Conservation (phyloP, 2,888 invertebrate genomes). For the Microctonus aethiopoides region DNA sequence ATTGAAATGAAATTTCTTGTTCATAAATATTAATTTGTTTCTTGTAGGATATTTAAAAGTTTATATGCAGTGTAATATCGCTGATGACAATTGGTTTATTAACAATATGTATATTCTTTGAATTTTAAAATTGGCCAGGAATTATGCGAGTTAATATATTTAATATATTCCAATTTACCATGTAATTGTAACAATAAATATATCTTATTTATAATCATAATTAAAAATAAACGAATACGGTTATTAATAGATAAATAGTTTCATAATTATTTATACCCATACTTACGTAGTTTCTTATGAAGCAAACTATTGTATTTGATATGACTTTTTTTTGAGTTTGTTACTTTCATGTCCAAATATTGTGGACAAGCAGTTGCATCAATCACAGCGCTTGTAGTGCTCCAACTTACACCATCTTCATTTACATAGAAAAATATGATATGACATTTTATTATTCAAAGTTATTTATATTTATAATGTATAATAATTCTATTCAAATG, state of each 20-base stretch:
- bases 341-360: slow-evolving; percentile 52
- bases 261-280: neutral
- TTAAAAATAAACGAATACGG: too few relatives aligned
- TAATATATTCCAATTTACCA: neutral
- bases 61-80: neutral
- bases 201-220: neutral
- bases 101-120: too few relatives aligned
- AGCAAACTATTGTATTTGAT: slow-evolving; percentile 64
- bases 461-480: too few relatives aligned
- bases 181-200: neutral
- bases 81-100: neutral
- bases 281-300: slow-evolving; percentile 63
- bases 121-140: neutral
- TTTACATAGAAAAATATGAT: neutral
- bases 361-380: slow-evolving; percentile 59
- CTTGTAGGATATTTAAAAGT: neutral
- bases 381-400: slow-evolving; percentile 58
- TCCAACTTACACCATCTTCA: slow-evolving; percentile 58
- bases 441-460: too few relatives aligned
- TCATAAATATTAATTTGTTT: neutral
- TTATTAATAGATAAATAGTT: neutral
- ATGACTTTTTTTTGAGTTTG: slow-evolving; percentile 54
- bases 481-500: slow-evolving; percentile 22
- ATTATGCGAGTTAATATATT: neutral
- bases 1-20: neutral